Base-by-base conservation (phyloP, 2,888 invertebrate genomes). In the Euzophera pinguis region DNA sequence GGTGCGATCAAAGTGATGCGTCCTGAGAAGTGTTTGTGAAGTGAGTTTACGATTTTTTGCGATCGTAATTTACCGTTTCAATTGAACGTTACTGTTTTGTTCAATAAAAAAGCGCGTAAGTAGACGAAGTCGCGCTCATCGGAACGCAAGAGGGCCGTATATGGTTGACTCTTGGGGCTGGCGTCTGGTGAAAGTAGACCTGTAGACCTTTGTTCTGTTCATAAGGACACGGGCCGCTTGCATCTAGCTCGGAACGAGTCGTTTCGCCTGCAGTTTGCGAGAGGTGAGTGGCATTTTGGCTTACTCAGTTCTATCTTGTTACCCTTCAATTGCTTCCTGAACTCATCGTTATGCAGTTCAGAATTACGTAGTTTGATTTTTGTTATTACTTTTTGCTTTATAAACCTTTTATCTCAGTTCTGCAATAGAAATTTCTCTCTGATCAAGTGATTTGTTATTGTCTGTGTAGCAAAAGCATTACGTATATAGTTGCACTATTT, bases 181-280 rank as follows among this genome's bases (percentile, higher is more conserved):
- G 66, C 78, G 75, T 73, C 71, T 66, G 89, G 89, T 89, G 89
- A 90, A 89, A 89, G 89, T 89, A 85, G 79, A 88, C 85, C 88
- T 87, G 89, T 89, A 85, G 79, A 88, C 85, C 88, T 87, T 87
- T 84, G 84, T 83, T 83, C 78, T 81, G 86, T 88, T 87, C 85
- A 81, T 83, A 89, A 89, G 89, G 89, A 88, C 87, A 84, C 81
- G 69, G 78, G 72, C 74, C 64, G 75, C 71, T 76, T 74, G 81
- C 84, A 79, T 78, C 82, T 77, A 73, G 74, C 80, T 78, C 81
- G 81, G 73, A 80, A 77, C 83, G 70, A 75, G 71, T 77, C 75
- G 83, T 82, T 84, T 85, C 81, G 82, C 79, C 71, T 83, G 75
- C 82, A 80, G 71, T 81, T 82, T 71, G 76, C 77, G 75, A 78